Evolutionary conservation across 2,888 invertebrate species (phyloP).

Genomic region (Brachyptera putata): DNA sequence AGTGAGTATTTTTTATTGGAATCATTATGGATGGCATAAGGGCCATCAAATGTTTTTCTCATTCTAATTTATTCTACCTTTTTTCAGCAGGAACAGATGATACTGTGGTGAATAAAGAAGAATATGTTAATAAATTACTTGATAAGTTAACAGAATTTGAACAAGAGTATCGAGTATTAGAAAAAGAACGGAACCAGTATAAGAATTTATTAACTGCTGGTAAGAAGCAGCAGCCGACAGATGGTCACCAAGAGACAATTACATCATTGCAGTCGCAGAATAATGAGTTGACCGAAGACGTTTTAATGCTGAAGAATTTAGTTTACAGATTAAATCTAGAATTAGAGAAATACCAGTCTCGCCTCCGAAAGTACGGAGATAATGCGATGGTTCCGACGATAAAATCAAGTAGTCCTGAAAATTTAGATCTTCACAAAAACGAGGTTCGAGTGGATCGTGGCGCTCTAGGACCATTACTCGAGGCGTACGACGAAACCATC

Average conservation of each 20-base stretch:
- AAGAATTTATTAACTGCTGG: slow-evolving; percentile 53
- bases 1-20: slow-evolving; percentile 22
- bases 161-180: not conserved
- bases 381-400: slow-evolving; percentile 17
- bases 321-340: slow-evolving; percentile 74
- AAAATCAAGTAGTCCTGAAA: not conserved
- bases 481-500: slow-evolving; percentile 74
- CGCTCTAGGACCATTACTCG: slow-evolving; percentile 60
- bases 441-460: slow-evolving; percentile 26
- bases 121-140: not conserved
- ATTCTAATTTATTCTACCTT: not conserved
- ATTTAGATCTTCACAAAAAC: too few relatives aligned
- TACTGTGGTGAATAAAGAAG: not conserved
- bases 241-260: slow-evolving; percentile 45
- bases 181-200: slow-evolving; percentile 1
- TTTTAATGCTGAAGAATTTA: slow-evolving; percentile 70
- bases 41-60: not conserved
- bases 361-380: slow-evolving; percentile 46
- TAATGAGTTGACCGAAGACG: slow-evolving; percentile 58
- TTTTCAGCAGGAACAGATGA: not conserved
- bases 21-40: not conserved
- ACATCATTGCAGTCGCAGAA: slow-evolving; percentile 51
- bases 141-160: slow-evolving; percentile 6
- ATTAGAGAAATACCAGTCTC: slow-evolving; percentile 72
- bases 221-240: slow-evolving; percentile 57